A percentile compares a stretch with the other conserved stretches of the same genome.
Conservation (phyloP, 2,113 vertebrate genomes). For the Pongo abelii region DNA sequence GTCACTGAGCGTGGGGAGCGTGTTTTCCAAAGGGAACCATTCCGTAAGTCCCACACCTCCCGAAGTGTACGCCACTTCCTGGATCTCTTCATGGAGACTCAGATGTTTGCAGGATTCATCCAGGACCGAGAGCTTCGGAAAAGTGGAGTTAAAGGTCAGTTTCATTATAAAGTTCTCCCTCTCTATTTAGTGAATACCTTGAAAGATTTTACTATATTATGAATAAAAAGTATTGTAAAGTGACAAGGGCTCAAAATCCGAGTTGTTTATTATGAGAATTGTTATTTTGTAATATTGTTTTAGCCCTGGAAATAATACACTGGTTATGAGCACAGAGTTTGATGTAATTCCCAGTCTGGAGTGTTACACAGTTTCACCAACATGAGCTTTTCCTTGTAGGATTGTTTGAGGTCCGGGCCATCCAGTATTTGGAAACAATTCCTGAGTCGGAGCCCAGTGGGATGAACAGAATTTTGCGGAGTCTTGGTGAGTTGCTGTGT, state of each 20-base stretch:
- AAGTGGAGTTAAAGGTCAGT: constrained; percentile 89
- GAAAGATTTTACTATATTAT: not conserved
- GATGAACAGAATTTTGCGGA: constrained; percentile 95
- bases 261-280: constrained; percentile 24
- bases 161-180: not conserved
- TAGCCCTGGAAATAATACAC: not conserved
- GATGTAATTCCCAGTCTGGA: constrained; percentile 26
- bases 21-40: constrained; percentile 92
- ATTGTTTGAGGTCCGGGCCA: constrained; percentile 94
- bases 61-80: constrained; percentile 93
- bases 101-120: constrained; percentile 99
- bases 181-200: not conserved
- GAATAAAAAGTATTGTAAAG: not conserved
- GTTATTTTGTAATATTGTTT: constrained; percentile 17
- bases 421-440: constrained; percentile 91
- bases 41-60: constrained; percentile 94
- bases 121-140: constrained; percentile 96
- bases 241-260: not conserved
- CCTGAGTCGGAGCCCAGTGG: constrained; percentile 91
- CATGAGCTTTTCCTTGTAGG: constrained; percentile 82
- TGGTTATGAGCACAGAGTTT: constrained; percentile 34
- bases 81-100: constrained; percentile 98
- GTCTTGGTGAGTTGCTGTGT: constrained; percentile 88
- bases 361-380: constrained; percentile 20
- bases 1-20: constrained; percentile 88